These are phyloP conservation scores for Chloroceryle inda DNA, from an alignment of 2,797 vertebrate genomes.

Conservation along the genomic window DNA sequence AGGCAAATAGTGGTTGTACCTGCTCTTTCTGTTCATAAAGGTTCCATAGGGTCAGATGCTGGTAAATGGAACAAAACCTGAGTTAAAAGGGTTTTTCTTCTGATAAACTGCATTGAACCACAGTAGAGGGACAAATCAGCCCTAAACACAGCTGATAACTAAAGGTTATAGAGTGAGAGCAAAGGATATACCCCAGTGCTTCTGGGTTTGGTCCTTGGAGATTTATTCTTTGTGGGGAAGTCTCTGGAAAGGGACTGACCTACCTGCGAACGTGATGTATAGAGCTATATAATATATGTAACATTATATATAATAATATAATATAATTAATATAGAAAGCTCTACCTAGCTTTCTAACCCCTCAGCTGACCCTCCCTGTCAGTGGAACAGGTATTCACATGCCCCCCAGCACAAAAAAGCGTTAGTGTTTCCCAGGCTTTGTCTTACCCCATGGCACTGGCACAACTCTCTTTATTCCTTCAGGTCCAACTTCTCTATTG, in stretches of 20 bases:
- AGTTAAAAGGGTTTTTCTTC: constrained; percentile 18
- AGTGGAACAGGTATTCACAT: neutral
- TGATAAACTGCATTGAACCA: neutral
- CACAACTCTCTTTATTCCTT: neutral
- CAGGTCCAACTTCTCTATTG: neutral
- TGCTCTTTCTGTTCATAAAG: constrained; percentile 41
- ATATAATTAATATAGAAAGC: too few species aligned
- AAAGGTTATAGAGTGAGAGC: neutral
- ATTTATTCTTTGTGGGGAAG: neutral
- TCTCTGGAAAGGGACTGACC: neutral
- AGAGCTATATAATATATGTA: too few species aligned
- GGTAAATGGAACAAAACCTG: constrained; percentile 39
- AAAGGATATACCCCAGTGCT: neutral
- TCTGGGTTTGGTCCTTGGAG: neutral
- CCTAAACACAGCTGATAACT: neutral
- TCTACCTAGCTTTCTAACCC: neutral
- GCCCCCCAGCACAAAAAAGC: neutral
- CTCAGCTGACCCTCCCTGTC: neutral
- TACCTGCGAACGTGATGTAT: too few species aligned
- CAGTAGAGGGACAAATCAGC: neutral
- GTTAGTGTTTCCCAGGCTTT: neutral
- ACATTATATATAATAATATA: too few species aligned
- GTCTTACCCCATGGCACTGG: neutral
- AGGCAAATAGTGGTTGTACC: constrained; percentile 39
- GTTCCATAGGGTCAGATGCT: neutral